A percentile compares a stretch with the other conserved stretches of the same genome.
phyloP scores from a whole-genome alignment of 2,888 invertebrate genomes.

The Priapulus caudatus region DNA sequence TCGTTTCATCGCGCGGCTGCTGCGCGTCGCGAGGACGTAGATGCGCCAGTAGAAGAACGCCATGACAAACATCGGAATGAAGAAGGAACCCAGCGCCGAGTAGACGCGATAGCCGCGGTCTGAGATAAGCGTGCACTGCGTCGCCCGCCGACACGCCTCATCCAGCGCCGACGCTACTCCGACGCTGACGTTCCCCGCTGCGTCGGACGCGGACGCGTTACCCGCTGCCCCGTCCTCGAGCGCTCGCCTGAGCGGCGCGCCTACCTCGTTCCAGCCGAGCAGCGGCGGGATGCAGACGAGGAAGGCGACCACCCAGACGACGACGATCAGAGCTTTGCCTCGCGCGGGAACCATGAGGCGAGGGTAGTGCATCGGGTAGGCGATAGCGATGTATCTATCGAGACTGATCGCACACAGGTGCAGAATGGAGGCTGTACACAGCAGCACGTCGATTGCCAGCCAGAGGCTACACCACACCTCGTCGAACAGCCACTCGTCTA shows the following conservation, averaged over 20 bases:
- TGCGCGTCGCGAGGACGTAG: slow-evolving; percentile 64
- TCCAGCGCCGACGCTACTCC: too few species aligned
- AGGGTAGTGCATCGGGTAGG: slow-evolving; percentile 88
- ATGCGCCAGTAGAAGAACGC: slow-evolving; percentile 95
- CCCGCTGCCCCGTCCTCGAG: neutral
- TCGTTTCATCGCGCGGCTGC: slow-evolving; percentile 55
- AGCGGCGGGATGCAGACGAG: slow-evolving; percentile 93
- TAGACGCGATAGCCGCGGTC: slow-evolving; percentile 92
- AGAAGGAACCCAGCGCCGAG: slow-evolving; percentile 94
- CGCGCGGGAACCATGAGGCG: slow-evolving; percentile 65
- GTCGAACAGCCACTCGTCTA: slow-evolving; percentile 90
- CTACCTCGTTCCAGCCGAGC: slow-evolving; percentile 76
- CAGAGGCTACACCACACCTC: slow-evolving; percentile 90
- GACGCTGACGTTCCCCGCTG: neutral
- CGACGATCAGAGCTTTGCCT: slow-evolving; percentile 71
- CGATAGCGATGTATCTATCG: slow-evolving; percentile 82
- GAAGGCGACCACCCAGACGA: slow-evolving; percentile 90
- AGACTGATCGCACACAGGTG: slow-evolving; percentile 93
- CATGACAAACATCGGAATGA: slow-evolving; percentile 94
- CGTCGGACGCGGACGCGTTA: neutral
- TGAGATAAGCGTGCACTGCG: slow-evolving; percentile 72
- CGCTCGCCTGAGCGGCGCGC: neutral
- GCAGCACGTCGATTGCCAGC: slow-evolving; percentile 95
- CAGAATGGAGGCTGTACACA: slow-evolving; percentile 93
- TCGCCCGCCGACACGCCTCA: too few species aligned